A percentile compares a stretch with the other conserved stretches of the same genome.
These are phyloP conservation scores for Catharus minimus DNA, from an alignment of 2,113 vertebrate genomes.

Conservation along the genomic window DNA sequence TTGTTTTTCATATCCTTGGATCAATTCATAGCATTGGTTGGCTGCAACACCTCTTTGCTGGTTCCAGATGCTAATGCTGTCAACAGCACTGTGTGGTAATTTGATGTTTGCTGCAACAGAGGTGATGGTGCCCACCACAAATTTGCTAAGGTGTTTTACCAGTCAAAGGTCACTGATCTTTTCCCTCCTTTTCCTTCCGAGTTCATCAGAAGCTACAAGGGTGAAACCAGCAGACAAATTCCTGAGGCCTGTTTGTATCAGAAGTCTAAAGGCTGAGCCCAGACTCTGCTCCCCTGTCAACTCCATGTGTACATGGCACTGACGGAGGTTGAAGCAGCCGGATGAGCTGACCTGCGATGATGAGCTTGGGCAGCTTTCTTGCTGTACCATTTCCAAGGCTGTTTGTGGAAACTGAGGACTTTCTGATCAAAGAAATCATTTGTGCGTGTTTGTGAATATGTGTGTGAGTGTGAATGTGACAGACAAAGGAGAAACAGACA, in stretches of 20 bases:
- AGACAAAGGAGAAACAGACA: background rate
- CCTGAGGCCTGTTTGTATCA: background rate
- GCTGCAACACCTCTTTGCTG: background rate
- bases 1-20: background rate
- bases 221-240: constrained; percentile 21
- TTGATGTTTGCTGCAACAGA: background rate
- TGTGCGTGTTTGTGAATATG: background rate
- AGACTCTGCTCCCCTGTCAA: background rate
- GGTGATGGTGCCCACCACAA: background rate
- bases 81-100: background rate
- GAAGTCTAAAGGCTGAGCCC: background rate
- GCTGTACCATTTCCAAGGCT: background rate
- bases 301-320: background rate
- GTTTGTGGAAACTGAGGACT: constrained; percentile 34
- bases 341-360: background rate
- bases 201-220: background rate
- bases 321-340: background rate
- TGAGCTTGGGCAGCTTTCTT: background rate
- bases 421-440: background rate
- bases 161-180: background rate
- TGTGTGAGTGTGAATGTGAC: background rate
- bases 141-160: background rate
- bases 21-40: background rate
- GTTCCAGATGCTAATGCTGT: background rate
- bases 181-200: background rate